Evolutionary conservation across 1,140 invertebrate species (phyloP), one percentile per base, ranked within the genome.

Genomic region (Temnothorax nylanderi): DNA sequence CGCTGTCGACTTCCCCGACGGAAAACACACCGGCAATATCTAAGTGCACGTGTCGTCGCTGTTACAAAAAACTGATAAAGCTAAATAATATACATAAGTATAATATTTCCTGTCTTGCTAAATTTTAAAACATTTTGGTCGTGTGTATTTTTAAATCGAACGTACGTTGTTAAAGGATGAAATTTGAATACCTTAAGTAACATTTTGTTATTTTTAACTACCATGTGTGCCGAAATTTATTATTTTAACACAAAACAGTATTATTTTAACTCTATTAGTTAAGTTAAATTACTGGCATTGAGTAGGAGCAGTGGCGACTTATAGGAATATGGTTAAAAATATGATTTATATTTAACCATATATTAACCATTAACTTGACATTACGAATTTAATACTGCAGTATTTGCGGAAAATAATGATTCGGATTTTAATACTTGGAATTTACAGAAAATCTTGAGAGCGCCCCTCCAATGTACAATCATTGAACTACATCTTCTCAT

Each of bases 1-100:
- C 37, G n/a, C 37, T 84, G 69, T 84, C 47, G 26, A 34, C 60
- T 84, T 49, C 18, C 41, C 54, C 21, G 41, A 49, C 26, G 41
- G 69, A 49, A 84, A 84, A 84, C 10, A 72, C 18, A 47, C 80
- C 13, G 41, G n/a, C 16, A 5, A 84, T 74, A 21, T 44, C 54
- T 41, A 56, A 81, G 1, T 21, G 34, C 13, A 34, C 34, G 47
- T 62, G n/a, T 13, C 11, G 26, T 60, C 41, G 80, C n/a, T 67
- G n/a, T 82, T 74, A 32, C 76, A 18, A 65, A 65, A 78, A 78
- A 26, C 7, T 41, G 26, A 78, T 58, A 32, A 65, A 49, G 11
- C 58, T 71, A 81, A 81, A 69, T 26, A 3, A 71, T 44, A 49
- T 13, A 41, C 37, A 41, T 41, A 41, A 41, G 8, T 32, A 41